phyloP scores from a whole-genome alignment of 2,888 invertebrate species.

The Agapostemon virescens region DNA sequence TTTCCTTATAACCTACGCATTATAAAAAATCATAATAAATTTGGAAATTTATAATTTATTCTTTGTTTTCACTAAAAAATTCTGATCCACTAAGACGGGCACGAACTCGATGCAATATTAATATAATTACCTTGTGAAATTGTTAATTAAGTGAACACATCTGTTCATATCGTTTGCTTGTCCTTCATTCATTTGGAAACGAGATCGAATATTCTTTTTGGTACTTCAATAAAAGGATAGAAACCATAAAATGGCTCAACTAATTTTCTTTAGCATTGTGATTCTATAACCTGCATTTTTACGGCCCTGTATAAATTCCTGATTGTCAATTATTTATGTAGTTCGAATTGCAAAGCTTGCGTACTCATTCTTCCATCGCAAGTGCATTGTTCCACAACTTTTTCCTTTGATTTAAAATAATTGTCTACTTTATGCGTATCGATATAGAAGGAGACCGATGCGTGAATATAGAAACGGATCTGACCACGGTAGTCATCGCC shows the following conservation, averaged over 20 bases:
- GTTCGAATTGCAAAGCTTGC: too few relatives aligned
- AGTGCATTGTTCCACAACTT: background rate
- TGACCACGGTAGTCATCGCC: too few relatives aligned
- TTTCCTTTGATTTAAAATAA: background rate
- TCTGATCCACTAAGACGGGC: background rate
- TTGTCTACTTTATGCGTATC: too few relatives aligned
- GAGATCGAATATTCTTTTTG: background rate
- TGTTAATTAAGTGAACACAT: background rate
- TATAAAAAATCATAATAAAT: slow-evolving; percentile 1
- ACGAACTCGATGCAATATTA: background rate
- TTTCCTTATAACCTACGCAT: background rate
- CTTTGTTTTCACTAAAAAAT: background rate
- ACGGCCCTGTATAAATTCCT: background rate
- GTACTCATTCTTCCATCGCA: background rate
- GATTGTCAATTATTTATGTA: background rate
- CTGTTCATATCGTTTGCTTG: background rate
- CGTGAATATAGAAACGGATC: too few relatives aligned
- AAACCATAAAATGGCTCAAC: background rate
- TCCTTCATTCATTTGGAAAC: background rate
- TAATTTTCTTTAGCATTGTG: background rate
- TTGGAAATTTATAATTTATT: slow-evolving; percentile 15
- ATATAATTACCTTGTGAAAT: background rate
- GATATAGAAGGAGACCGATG: too few relatives aligned
- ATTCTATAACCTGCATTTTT: background rate
- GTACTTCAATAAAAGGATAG: background rate